Base-by-base conservation (phyloP, 1,140 invertebrate genomes). In the Nasonia giraulti region DNA sequence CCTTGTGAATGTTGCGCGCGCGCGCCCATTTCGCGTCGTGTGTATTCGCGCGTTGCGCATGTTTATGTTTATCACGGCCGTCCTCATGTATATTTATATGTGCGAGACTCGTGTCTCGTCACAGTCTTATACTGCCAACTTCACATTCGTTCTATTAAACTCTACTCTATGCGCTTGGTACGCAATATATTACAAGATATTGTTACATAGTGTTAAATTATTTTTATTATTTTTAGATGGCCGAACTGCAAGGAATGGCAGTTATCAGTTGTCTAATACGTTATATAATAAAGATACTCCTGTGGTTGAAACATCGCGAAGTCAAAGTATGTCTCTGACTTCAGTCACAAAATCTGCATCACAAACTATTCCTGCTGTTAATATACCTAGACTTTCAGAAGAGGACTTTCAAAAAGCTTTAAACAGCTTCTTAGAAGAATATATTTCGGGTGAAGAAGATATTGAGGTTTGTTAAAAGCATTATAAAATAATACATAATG, bases 171-270 rank as follows among this genome's bases (percentile, higher is more conserved):
- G 27, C 27, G 27, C 27, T 27, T 27, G 27, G 27, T 27, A 27
- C 1, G 27, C 27, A 27, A 27, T 27, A 27, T 27, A 27, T 27
- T 27, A 27, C 27, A 27, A 27, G 1, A 37, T 37, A 37, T 37
- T 37, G 2, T 37, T 37, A 37, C 0, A 37, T 5, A 6, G 5
- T 6, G 33, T 3, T 37, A 37, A 37, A 37, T 4, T 37, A 37
- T 37, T 37, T 37, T 37, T 6, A 37, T 37, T 37, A 5, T 85
- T 89, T 91, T 85, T 87, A 94, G 92, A 94, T 91, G 92, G 92
- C 75, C 91, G 93, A 62, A 91, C 91, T 87, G 94, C 94, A 7
- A 91, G 95, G 80, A 95, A 94, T 50, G 94, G 94, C 77, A 95
- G 94, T 74, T 94, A 95, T 81, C 94, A 95, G 73, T 88, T 91